A percentile compares a stretch with the other conserved stretches of the same genome.
Evolutionary conservation across 30 jellyfish, hydroid and myxozoan species (phyloP).

Genomic region (Morbakka virulenta): DNA sequence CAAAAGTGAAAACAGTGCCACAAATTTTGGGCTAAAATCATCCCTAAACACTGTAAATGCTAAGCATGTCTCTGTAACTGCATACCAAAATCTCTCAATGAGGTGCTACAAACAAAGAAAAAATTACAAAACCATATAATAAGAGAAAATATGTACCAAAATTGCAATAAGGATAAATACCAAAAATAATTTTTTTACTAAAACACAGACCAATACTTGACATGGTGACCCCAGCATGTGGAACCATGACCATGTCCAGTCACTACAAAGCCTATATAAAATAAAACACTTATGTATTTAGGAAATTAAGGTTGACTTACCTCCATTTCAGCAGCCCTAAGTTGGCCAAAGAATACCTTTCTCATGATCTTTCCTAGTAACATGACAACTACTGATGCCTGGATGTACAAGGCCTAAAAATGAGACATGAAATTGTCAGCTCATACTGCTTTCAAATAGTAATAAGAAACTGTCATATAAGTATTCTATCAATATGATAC

Average conservation of each 20-base stretch:
- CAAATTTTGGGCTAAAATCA: conserved; percentile 92
- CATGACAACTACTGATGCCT: conserved; percentile 82
- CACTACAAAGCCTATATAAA: no score
- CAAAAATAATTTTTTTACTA: no score
- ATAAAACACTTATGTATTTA: no score
- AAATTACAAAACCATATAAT: no score
- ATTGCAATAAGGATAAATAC: no score
- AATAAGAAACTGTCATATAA: no score
- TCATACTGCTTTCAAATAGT: not conserved
- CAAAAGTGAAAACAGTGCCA: conserved; percentile 78
- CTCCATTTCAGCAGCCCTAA: conserved; percentile 97
- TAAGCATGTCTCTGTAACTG: conserved; percentile 92
- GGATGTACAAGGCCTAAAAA: conserved; percentile 79
- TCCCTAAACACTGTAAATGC: conserved; percentile 97
- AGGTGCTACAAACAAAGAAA: conserved; percentile 63
- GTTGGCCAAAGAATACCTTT: conserved; percentile 92
- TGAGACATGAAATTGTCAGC: not conserved
- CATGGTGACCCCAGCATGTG: no score
- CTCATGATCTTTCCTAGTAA: conserved; percentile 85
- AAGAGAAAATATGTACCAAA: no score
- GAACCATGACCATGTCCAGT: no score
- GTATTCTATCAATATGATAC: no score
- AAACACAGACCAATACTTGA: no score
- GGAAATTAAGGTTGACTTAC: no score
- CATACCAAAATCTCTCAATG: conserved; percentile 95